Evolutionary conservation across 2,797 vertebrate species (phyloP), one percentile per base, ranked within the genome.

Genomic region (Thripadectes ignobilis): DNA sequence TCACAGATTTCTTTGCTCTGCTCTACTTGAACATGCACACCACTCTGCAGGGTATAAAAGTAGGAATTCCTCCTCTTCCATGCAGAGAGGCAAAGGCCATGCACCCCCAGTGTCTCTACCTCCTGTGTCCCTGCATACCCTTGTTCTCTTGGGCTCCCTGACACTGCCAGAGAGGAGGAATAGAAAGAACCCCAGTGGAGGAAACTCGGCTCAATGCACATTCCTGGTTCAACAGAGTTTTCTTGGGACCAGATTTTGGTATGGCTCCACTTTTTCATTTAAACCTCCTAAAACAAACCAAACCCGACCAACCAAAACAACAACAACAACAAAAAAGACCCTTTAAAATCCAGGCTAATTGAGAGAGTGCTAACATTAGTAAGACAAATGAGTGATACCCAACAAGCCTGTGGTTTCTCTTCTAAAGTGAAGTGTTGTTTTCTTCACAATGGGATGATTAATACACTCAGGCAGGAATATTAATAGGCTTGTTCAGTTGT

Each of bases 391-490:
- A 95, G 92, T 89, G 92, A 97, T 94, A 93, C 0, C 5, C n/a
- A 5, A 94, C 89, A 86, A 93, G 92, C 90, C 92, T 96, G 94
- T 43, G 91, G 95, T 94, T 96, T 93, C 83, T 94, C 62, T 89
- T 96, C 90, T 77, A 63, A 89, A 97, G 88, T 79, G 91, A 93
- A 94, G 88, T 95, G 92, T 95, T 96, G 93, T 95, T 91, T 92
- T 92, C 95, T 89, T 93, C 93, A 92, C 96, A 97, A 94, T 93
- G 83, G 93, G 80, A 85, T 96, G 95, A 97, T 97, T 95, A 97
- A 97, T 95, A 89, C n/a, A 32, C 90, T 92, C 89, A 87, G 90
- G 93, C 94, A 92, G 85, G 89, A 96, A 94, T 94, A 97, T 97
- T 96, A 97, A 95, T 96, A 92, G 89, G 58, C 91, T 91, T 91